Percentiles rank a stretch among this genome's conserved stretches.
phyloP scores from a whole-genome alignment of 2,797 vertebrate species.

The Nannoperca australis region DNA sequence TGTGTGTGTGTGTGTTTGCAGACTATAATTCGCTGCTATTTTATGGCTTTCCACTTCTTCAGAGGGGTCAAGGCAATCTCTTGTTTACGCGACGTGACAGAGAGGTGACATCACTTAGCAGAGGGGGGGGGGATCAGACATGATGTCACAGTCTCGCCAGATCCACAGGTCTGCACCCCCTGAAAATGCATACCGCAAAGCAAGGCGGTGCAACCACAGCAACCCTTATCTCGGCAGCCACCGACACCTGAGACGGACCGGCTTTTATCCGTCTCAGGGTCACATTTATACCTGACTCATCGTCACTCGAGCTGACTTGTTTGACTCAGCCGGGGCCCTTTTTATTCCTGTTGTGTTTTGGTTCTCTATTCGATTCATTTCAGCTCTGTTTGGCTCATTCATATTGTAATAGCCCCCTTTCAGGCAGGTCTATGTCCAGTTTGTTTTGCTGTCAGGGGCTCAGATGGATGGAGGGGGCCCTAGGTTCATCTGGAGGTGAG shows the following conservation, averaged over 20 bases:
- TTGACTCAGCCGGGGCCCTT: conserved; percentile 57
- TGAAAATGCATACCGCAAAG: conserved; percentile 38
- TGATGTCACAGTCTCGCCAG: conserved; percentile 73
- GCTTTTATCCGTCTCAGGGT: conserved; percentile 48
- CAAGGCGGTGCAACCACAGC: conserved; percentile 29
- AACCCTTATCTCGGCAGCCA: conserved; percentile 41
- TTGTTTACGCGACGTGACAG: conserved; percentile 61
- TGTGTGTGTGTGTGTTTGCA: conserved; percentile 30
- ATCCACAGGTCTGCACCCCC: conserved; percentile 60
- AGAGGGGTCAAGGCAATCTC: conserved; percentile 69
- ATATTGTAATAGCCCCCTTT: conserved; percentile 84
- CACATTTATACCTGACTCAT: conserved; percentile 72
- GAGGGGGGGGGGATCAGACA: conserved; percentile 49
- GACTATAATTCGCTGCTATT: conserved; percentile 57
- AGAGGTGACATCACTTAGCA: conserved; percentile 74
- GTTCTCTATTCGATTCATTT: conserved; percentile 73
- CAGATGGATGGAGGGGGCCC: conserved; percentile 76
- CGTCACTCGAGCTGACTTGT: conserved; percentile 65
- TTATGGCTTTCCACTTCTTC: conserved; percentile 64
- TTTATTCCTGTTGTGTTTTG: conserved; percentile 56
- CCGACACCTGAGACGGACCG: conserved; percentile 61
- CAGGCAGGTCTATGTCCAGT: conserved; percentile 78
- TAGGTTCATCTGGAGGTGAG: conserved; percentile 85
- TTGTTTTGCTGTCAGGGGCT: conserved; percentile 80
- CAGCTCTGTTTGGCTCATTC: conserved; percentile 80